Evolutionary conservation across 92 coral and sea anemone species (phyloP), one percentile per base, ranked within the genome.

Genomic region (Bergia puertoricense): DNA sequence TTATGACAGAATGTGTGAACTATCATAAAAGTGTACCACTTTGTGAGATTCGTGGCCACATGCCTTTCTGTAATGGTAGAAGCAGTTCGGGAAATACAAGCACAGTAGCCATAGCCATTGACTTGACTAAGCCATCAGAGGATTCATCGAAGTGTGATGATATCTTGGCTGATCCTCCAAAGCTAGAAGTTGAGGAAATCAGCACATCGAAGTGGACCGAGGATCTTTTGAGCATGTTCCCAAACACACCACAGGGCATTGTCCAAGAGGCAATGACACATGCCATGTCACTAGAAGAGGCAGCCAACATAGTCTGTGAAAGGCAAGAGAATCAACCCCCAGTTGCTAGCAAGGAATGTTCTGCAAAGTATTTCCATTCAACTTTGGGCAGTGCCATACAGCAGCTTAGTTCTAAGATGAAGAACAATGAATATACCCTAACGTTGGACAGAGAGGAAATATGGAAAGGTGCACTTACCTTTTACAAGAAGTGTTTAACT

Each of bases 391-490:
- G 81, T 80, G 88, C 65, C 45, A 41, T 73, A 45, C 30, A 73
- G 81, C 80, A 73, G 89, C 75, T 79, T 39, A 48, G 67, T 75
- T 41, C 81, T 7, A 79, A 38, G 57, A 76, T 90, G 38, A 90
- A 38, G 20, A 73, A 51, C 23, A 77, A 79, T 57, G 86, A 77
- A 16, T 90, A 65, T 62, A 59, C 68, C 44, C 79, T 91, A 74
- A 88, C 93, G 50, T 88, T 92, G 77, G 94, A 92, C 86, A 80
- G 92, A 83, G 94, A 89, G 9, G 81, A 85, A 81, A 68, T 92
- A 36, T 92, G 94, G 94, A 80, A 85, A 68, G 90, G 89, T 10
- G 89, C 90, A 18, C 88, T 92, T 16, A 71, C 76, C 43, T 89
- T 92, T 48, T 85, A 89, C 69, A 92, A 92, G 87, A 91, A 91